phyloP scores from a whole-genome alignment of 2,113 vertebrate species.

The Hyla sarda region DNA sequence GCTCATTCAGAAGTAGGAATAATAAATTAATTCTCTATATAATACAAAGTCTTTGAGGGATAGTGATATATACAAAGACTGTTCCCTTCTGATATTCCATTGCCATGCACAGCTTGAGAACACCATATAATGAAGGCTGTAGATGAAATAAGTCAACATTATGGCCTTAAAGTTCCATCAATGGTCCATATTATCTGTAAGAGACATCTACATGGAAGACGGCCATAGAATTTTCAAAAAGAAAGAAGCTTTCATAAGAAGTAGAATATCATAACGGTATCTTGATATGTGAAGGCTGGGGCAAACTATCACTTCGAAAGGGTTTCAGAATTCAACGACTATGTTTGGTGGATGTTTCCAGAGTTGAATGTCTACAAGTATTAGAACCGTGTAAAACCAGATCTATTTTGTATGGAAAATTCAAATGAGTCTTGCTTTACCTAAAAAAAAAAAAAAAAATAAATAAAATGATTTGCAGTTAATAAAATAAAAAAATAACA shows the following conservation, averaged over 20 bases:
- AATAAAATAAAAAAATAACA: too few species aligned
- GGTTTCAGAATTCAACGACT: too few species aligned
- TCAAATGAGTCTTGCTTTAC: too few species aligned
- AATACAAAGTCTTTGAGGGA: not conserved
- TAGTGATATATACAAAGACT: not conserved
- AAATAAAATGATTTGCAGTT: too few species aligned
- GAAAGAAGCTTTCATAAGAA: not conserved
- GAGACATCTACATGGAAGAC: not conserved
- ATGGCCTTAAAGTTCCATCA: not conserved
- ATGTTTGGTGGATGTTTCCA: too few species aligned
- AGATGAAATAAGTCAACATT: not conserved
- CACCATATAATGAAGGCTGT: not conserved
- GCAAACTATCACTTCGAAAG: not conserved
- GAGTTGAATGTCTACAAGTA: too few species aligned
- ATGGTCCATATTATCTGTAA: not conserved
- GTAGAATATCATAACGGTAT: not conserved
- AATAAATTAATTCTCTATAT: too few species aligned
- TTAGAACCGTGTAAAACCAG: too few species aligned
- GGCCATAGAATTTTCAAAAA: not conserved
- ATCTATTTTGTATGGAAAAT: too few species aligned
- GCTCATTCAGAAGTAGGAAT: too few species aligned
- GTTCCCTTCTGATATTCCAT: not conserved
- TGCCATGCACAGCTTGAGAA: not conserved
- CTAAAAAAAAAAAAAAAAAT: too few species aligned
- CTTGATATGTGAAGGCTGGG: not conserved